Base-by-base conservation (phyloP, 2,888 invertebrate species). In the Pseudanteris insignis region DNA sequence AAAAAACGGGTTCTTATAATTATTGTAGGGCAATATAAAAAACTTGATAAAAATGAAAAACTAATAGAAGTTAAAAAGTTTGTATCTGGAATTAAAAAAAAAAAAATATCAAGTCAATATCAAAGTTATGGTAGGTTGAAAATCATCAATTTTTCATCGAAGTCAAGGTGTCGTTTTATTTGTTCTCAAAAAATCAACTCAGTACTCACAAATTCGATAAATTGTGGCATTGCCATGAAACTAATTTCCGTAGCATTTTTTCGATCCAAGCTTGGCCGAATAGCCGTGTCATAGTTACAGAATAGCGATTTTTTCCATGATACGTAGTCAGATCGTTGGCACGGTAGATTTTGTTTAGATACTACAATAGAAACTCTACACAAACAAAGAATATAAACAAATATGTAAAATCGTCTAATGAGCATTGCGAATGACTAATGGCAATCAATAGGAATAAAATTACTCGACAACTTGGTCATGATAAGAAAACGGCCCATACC, bases 221-320 rank as follows among this genome's bases (percentile, higher is more conserved):
- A 84, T 73, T 86, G 85, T 5, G 88, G 71, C 2, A 84, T 76
- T 50, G 88, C 74, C 21, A 81, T 78, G 10, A 87, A 77, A 28
- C 73, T 78, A 1, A 89, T 81, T 5, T 68, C 78, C 1, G 87
- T 84, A 0, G 83, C 60, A 34, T 78, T 83, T 57, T 77, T 81
- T 54, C 84, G 82, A 66, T 85, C 77, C 37, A 78, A 75, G 0
- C 84, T 84, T 0, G 88, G 87, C 26, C 69, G 51, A 4, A 65
- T 43, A 2, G 11, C 10, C 1, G 44, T 3, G 29, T 71, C 82
- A 69, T 87, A 87, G 18, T 81, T 81, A 67, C 85, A 85, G 5
- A 85, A 78, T 11, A 88, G 68, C 62, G 84, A 81, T 0, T 80
- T 74, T 57, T 83, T 84, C 2, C 88, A 76, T 50, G 73, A 62